Conservation (phyloP, 1,140 invertebrate genomes). For the Drosophila aff. region DNA sequence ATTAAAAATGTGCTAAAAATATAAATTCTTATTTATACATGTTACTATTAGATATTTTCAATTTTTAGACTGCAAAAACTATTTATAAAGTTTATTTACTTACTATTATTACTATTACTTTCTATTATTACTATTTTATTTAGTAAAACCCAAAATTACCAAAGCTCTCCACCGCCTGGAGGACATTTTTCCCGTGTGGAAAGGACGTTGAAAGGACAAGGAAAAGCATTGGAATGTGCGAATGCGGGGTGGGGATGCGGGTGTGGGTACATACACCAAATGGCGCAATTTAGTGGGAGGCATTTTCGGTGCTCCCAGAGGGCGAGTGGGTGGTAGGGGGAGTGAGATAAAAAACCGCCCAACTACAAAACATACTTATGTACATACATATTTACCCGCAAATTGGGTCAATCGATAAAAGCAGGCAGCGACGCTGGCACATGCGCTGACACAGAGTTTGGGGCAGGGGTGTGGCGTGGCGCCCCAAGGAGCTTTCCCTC, state of each 20-base stretch:
- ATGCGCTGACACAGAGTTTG: conserved; percentile 53
- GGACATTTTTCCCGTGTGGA: conserved; percentile 55
- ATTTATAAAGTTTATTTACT: neutral
- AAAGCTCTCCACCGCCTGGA: conserved; percentile 9
- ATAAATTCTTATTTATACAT: too few species aligned
- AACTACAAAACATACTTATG: conserved; percentile 24
- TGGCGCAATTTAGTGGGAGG: conserved; percentile 35
- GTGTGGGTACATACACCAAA: conserved; percentile 26
- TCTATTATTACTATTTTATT: neutral
- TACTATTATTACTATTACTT: too few species aligned
- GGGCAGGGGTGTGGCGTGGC: conserved; percentile 17
- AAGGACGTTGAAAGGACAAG: conserved; percentile 80
- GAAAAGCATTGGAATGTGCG: conserved; percentile 68
- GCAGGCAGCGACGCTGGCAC: conserved; percentile 50
- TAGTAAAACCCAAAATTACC: neutral
- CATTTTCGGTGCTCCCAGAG: conserved; percentile 10
- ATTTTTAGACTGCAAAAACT: neutral
- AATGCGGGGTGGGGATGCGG: conserved; percentile 18
- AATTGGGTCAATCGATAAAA: conserved; percentile 82
- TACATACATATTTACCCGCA: conserved; percentile 36
- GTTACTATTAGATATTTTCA: too few species aligned
- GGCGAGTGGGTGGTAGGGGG: neutral
- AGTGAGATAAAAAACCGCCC: conserved; percentile 42
- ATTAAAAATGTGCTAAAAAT: too few species aligned
- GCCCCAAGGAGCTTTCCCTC: conserved; percentile 54